Base-by-base conservation (phyloP, 1,140 invertebrate species). In the Orchestia grillus region DNA sequence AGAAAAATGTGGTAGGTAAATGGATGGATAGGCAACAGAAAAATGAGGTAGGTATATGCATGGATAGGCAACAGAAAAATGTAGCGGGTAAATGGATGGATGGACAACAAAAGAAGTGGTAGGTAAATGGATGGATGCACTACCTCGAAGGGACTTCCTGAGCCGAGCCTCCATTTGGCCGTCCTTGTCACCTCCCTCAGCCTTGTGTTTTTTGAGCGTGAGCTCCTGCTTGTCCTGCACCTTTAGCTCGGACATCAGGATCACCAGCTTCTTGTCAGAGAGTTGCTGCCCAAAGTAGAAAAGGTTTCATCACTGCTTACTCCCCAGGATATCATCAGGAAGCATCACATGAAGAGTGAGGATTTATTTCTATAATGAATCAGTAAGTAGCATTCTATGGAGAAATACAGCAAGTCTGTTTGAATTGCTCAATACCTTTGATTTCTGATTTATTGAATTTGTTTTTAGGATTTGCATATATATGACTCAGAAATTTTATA, bases 141-240 rank as follows among this genome's bases (percentile, higher is more conserved):
- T 96, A 98, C 98, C 98, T 97, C 98, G 98, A 0, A 99, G 98
- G 97, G 98, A 99, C 96, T 98, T 98, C 44, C 99, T 97, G 36
- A 99, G 97, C 97, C 98, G 98, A 3, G 98, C 98, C 97, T 99
- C 99, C 97, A 98, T 98, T 0, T 99, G 97, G 0, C 99, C 99
- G 97, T 98, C 98, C 97, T 98, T 98, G 97, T 99, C 99, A 96
- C 98, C 98, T 62, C 98, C 98, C 97, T 99, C 98, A 96, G 98
- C 98, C 97, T 98, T 99, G 0, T 98, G 97, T 97, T 98, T 98
- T 97, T 99, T 99, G 97, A 98, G 98, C 0, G 98, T 98, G 36
- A 99, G 97, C 98, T 99, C 99, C 97, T 99, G 98, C 97, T 99
- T 99, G 97, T 99, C 99, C 96, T 99, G 99, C 90, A 99, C 98